These are phyloP conservation scores for Melanotaenia maccullochi DNA, from an alignment of 2,797 vertebrate genomes.

Conservation along the genomic window DNA sequence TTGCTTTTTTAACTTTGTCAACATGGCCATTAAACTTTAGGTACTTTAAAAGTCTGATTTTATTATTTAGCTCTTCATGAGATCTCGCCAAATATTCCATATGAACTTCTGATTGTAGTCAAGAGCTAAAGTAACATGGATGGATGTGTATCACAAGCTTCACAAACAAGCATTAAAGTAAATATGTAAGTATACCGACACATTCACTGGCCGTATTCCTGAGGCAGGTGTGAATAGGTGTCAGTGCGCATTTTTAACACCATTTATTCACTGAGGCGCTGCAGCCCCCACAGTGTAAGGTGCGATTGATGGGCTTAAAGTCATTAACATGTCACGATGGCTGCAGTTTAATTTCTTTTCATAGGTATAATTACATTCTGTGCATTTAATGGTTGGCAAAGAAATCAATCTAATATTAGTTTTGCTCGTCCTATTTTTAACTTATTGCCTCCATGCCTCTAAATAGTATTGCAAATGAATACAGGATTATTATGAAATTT, in stretches of 20 bases:
- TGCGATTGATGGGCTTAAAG: slow-evolving; percentile 63
- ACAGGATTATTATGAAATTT: background rate
- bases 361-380: slow-evolving; percentile 49
- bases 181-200: slow-evolving; percentile 4
- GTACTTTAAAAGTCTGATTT: background rate
- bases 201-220: slow-evolving; percentile 10
- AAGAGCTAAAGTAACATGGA: background rate
- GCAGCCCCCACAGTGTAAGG: slow-evolving; percentile 33
- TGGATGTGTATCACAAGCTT: background rate
- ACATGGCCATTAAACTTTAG: too few relatives aligned
- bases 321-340: slow-evolving; percentile 58
- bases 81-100: background rate
- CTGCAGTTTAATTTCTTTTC: slow-evolving; percentile 39
- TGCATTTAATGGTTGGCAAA: slow-evolving; percentile 12
- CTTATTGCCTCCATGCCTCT: slow-evolving; percentile 11
- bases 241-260: slow-evolving; percentile 13
- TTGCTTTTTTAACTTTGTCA: too few relatives aligned
- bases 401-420: slow-evolving; percentile 11
- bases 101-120: background rate
- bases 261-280: slow-evolving; percentile 34
- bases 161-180: slow-evolving; percentile 19
- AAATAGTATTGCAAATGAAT: slow-evolving; percentile 2
- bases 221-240: slow-evolving; percentile 31
- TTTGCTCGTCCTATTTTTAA: background rate
- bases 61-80: slow-evolving; percentile 12